Percentiles rank a stretch among this genome's conserved stretches.
Conservation (phyloP, 1,140 invertebrate genomes). For the Pogonomyrmex californicus region DNA sequence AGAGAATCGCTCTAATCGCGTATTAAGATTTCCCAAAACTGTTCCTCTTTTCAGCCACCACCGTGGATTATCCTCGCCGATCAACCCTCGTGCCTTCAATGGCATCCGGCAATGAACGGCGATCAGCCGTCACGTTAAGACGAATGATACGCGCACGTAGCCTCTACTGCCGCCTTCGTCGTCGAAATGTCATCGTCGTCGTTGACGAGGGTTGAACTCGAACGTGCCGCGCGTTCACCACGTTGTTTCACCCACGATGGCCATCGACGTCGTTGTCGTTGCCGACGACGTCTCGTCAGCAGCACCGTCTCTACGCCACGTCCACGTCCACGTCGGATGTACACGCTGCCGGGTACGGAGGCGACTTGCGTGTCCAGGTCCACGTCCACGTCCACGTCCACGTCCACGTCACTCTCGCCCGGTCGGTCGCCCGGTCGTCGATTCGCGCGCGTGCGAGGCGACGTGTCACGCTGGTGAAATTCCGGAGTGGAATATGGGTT, state of each 20-base stretch:
- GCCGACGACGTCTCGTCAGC: conserved; percentile 37
- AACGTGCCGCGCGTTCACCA: conserved; percentile 15
- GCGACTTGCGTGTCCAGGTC: conserved; percentile 45
- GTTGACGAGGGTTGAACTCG: no score
- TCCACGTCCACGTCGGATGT: conserved; percentile 33
- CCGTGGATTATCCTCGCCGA: not conserved
- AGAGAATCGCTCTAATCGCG: not conserved
- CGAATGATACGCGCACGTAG: conserved; percentile 26
- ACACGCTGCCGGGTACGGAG: conserved; percentile 20
- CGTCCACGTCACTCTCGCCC: conserved; percentile 45
- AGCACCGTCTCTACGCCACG: conserved; percentile 35
- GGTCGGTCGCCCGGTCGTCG: conserved; percentile 23
- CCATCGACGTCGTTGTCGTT: conserved; percentile 26
- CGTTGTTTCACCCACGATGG: conserved; percentile 34
- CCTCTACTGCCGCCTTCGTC: conserved; percentile 4
- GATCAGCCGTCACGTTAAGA: conserved; percentile 15
- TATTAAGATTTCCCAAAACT: not conserved
- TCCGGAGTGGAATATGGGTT: conserved; percentile 51
- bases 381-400: conserved; percentile 66
- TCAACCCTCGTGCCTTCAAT: conserved; percentile 13
- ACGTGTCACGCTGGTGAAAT: conserved; percentile 43
- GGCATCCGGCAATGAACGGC: not conserved
- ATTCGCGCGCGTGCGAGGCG: conserved; percentile 32
- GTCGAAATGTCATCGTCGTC: conserved; percentile 20
- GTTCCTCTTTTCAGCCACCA: not conserved